Evolutionary conservation across 2,888 invertebrate species (phyloP).

Genomic region (Stomorhina lunata): DNA sequence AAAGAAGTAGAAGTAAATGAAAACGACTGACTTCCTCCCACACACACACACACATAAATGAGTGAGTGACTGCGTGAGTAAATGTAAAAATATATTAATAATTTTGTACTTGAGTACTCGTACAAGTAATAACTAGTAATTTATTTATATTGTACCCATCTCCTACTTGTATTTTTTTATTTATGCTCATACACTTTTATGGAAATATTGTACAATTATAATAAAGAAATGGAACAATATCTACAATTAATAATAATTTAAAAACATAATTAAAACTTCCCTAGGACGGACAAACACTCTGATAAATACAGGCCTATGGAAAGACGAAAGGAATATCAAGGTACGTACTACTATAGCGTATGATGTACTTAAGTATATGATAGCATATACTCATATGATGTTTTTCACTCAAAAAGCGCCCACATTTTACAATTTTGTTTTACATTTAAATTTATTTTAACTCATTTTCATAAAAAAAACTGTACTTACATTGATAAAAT

Average conservation of each 20-base stretch:
- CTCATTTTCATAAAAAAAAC: not conserved
- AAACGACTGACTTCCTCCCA: constrained; percentile 30
- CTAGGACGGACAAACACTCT: not conserved
- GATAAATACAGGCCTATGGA: not conserved
- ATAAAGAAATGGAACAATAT: constrained; percentile 42
- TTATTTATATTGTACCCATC: constrained; percentile 33
- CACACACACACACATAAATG: not conserved
- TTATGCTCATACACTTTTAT: not conserved
- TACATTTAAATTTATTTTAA: not conserved
- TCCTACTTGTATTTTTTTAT: not conserved
- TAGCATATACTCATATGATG: not conserved
- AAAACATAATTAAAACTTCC: constrained; percentile 54
- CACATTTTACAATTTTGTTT: not conserved
- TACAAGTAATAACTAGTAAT: constrained; percentile 4
- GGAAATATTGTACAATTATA: not conserved
- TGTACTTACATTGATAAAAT: constrained; percentile 81
- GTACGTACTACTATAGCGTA: not conserved
- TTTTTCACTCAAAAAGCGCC: not conserved
- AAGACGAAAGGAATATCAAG: not conserved
- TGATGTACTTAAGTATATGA: not conserved
- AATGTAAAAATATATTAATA: constrained; percentile 21
- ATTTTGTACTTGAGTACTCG: constrained; percentile 3
- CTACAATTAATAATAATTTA: constrained; percentile 55
- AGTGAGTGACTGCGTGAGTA: not conserved
- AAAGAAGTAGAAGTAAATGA: not conserved